Percentiles rank a stretch among this genome's conserved stretches.
phyloP scores from a whole-genome alignment of 1,140 invertebrate species.

The Andrena cerasifolii region DNA sequence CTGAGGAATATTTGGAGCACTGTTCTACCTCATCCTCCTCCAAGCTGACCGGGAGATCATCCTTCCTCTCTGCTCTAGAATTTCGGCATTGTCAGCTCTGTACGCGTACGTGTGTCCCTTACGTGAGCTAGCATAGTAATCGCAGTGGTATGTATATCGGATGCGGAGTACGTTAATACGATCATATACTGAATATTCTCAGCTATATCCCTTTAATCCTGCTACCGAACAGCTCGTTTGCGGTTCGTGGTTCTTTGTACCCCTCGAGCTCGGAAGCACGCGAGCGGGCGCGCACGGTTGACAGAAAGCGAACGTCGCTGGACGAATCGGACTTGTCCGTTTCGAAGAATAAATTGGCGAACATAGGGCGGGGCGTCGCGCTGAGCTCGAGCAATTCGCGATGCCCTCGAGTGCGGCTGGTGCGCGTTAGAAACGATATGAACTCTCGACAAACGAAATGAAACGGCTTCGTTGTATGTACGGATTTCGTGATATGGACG shows the following conservation, averaged over 20 bases:
- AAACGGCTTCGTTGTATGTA: conserved; percentile 52
- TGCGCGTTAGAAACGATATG: too few species aligned
- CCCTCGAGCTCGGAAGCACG: too few species aligned
- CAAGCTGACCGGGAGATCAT: too few species aligned
- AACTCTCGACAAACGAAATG: too few species aligned
- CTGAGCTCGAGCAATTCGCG: neutral
- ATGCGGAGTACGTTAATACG: neutral
- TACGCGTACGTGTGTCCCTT: neutral
- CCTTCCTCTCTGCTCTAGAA: neutral
- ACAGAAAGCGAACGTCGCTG: too few species aligned
- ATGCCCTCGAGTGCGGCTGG: too few species aligned
- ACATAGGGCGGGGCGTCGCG: neutral
- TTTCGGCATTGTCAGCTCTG: neutral
- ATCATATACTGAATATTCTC: neutral
- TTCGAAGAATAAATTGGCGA: neutral
- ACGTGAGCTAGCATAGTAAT: conserved; percentile 1
- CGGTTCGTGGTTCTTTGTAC: too few species aligned
- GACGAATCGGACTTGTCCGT: neutral
- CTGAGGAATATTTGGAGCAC: conserved; percentile 41
- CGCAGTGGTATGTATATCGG: neutral
- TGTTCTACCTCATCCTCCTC: too few species aligned
- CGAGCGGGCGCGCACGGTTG: too few species aligned
- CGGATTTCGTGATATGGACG: conserved; percentile 21
- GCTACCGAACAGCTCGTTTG: neutral
- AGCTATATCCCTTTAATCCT: neutral